These are phyloP conservation scores for Catharus bicknelli DNA, from an alignment of 2,113 vertebrate genomes.

Conservation along the genomic window DNA sequence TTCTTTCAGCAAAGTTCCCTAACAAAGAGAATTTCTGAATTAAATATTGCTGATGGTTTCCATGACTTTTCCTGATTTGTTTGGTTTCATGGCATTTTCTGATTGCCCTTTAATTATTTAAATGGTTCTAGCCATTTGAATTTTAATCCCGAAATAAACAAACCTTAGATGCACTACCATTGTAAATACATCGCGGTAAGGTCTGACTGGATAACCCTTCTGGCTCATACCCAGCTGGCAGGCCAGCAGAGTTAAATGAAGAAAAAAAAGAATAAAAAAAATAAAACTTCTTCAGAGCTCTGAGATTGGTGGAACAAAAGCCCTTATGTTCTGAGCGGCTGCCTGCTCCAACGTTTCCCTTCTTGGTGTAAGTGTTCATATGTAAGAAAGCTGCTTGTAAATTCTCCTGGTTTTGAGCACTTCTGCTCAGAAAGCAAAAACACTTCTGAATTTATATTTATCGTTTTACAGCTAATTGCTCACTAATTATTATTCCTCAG, in stretches of 20 bases:
- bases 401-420: constrained; percentile 19
- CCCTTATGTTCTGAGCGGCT: constrained; percentile 28
- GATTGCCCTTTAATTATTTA: constrained; percentile 75
- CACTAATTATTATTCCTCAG: constrained; percentile 37
- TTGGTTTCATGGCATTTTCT: constrained; percentile 71
- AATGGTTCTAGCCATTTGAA: constrained; percentile 73
- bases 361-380: constrained; percentile 30
- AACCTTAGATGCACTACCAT: constrained; percentile 61
- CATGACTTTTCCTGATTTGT: constrained; percentile 71
- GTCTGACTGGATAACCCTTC: constrained; percentile 72
- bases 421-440: not conserved
- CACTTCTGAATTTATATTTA: constrained; percentile 28
- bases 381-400: constrained; percentile 59
- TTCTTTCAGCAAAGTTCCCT: constrained; percentile 74
- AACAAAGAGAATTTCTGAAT: constrained; percentile 76
- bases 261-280: not conserved
- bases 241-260: constrained; percentile 39
- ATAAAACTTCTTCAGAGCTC: constrained; percentile 44
- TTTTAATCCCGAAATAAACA: constrained; percentile 55
- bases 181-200: constrained; percentile 64
- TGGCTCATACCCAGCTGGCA: constrained; percentile 73
- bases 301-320: constrained; percentile 64
- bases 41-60: constrained; percentile 77
- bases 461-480: constrained; percentile 23
- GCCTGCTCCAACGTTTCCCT: constrained; percentile 44